Evolutionary conservation across 2,113 vertebrate species (phyloP), one percentile per base, ranked within the genome.

Genomic region (Patagioenas fasciata): DNA sequence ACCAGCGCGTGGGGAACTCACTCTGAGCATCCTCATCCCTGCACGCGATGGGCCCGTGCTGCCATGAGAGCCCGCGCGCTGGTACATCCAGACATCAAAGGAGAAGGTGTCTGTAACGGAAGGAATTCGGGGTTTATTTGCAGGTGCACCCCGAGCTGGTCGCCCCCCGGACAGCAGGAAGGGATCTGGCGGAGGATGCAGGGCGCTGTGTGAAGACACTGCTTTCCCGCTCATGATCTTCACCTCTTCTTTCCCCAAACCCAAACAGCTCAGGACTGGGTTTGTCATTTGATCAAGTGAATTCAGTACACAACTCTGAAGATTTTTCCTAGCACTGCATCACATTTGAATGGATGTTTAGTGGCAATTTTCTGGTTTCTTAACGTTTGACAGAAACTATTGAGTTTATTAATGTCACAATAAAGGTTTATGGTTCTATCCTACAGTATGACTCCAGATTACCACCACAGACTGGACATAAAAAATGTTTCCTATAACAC

Each of bases 41-140:
- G 10, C 24, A 13, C 2, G 0, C 6, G 17, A 6, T 23, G 65
- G 40, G 32, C 58, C 86, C 1, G 1, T 9, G 57, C 40, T 54
- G 17, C 29, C 34, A 1, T 0, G 6, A n/a, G 23, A 83, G 16
- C n/a, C 32, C 5, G 1, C 5, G n/a, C 2, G 4, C 11, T 0
- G 3, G 17, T 16, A 21, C 20, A 4, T 10, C 34, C 74, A 21
- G 34, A 15, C 29, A 28, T 29, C 8, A 15, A 23, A 44, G 47
- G 24, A 38, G 57, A 47, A 69, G 50, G 17, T 19, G 31, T 50
- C 26, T 29, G 11, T 2, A 10, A 11, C 3, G 23, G 50, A 80
- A 69, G 32, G 54, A 57, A 32, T 16, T 42, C 2, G 1, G 14
- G 19, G 11, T 56, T 44, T 3, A 7, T 3, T 8, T 23, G 42